These are phyloP conservation scores for Chironomus tepperi DNA, from an alignment of 1,140 invertebrate genomes.

Conservation along the genomic window DNA sequence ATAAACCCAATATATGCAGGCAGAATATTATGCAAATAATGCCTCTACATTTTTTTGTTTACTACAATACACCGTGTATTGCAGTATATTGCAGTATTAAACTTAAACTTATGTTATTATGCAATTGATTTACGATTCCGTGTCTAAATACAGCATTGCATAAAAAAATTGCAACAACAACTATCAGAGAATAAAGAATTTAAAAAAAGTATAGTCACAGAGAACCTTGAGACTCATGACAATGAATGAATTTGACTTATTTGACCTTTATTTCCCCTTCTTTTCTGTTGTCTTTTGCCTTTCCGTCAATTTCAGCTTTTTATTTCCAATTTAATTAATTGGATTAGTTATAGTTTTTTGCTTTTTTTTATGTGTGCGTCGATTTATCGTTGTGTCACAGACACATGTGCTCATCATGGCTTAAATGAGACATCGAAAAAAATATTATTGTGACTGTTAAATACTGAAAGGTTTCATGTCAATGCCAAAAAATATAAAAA, in stretches of 20 bases:
- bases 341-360: neutral
- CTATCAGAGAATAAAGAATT: neutral
- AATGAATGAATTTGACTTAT: conserved; percentile 22
- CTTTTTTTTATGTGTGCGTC: no score
- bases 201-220: neutral
- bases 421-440: neutral
- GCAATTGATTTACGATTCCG: conserved; percentile 1
- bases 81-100: conserved; percentile 6
- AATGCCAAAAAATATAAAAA: neutral
- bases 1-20: neutral
- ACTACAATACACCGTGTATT: no score
- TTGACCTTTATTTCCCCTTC: neutral
- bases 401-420: neutral
- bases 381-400: neutral
- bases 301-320: neutral
- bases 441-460: neutral
- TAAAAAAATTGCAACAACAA: neutral
- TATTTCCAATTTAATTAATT: conserved; percentile 15
- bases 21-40: conserved; percentile 9
- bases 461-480: neutral
- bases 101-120: neutral
- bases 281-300: neutral
- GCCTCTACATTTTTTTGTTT: neutral
- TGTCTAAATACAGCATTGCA: neutral
- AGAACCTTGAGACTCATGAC: conserved; percentile 22